These are phyloP conservation scores for Drosophila mimica DNA, from an alignment of 2,888 invertebrate species.

Conservation along the genomic window DNA sequence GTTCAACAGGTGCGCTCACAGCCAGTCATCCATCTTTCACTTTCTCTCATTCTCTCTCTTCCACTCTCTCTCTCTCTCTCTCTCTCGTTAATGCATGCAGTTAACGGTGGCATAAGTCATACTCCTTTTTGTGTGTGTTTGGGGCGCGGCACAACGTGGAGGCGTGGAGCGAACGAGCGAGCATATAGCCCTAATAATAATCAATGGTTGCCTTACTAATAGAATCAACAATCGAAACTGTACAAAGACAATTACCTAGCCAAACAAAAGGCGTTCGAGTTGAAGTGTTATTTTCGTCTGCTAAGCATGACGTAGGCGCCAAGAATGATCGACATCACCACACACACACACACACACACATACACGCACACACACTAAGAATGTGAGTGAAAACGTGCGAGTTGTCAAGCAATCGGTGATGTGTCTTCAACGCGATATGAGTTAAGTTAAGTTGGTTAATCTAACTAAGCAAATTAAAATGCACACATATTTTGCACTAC, in stretches of 20 bases:
- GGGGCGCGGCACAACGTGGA: slow-evolving; percentile 42
- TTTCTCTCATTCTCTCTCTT: slow-evolving; percentile 58
- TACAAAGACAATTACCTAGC: slow-evolving; percentile 66
- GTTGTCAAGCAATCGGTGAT: slow-evolving; percentile 56
- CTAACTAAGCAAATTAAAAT: slow-evolving; percentile 28
- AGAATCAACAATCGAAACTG: slow-evolving; percentile 63
- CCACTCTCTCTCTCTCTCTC: slow-evolving; percentile 53
- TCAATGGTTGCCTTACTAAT: slow-evolving; percentile 55
- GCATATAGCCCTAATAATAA: slow-evolving; percentile 25
- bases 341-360: slow-evolving; percentile 14
- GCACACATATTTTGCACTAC: slow-evolving; percentile 45
- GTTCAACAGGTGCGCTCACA: slow-evolving; percentile 64
- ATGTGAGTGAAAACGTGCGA: slow-evolving; percentile 28
- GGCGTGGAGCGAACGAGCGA: slow-evolving; percentile 29
- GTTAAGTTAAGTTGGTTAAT: slow-evolving; percentile 25
- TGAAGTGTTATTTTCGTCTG: slow-evolving; percentile 49
- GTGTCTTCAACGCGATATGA: slow-evolving; percentile 55
- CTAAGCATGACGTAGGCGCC: slow-evolving; percentile 66
- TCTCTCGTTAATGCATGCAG: slow-evolving; percentile 16
- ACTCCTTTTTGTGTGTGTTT: slow-evolving; percentile 2
- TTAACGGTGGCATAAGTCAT: slow-evolving; percentile 63
- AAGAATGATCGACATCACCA: slow-evolving; percentile 45
- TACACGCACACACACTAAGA: slow-evolving; percentile 6
- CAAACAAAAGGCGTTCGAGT: slow-evolving; percentile 53
- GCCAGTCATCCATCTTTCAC: slow-evolving; percentile 57